phyloP scores from a whole-genome alignment of 1,140 invertebrate genomes.

The Pararge aegeria region DNA sequence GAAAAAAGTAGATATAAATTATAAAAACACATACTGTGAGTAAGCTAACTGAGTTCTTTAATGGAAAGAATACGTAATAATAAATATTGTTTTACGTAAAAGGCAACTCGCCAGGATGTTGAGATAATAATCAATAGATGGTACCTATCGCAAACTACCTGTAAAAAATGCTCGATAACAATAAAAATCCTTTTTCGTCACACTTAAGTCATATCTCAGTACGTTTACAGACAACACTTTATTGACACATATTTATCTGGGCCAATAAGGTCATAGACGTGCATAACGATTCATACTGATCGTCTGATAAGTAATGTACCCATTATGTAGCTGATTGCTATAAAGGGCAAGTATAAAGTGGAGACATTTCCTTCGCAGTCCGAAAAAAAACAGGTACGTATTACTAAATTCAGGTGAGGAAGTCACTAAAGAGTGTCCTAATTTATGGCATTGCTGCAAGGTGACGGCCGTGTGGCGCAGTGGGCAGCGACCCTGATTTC shows the following conservation, averaged over 20 bases:
- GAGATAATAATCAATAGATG: conserved; percentile 1
- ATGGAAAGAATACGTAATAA: not conserved
- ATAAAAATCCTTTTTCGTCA: conserved; percentile 22
- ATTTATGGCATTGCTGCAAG: too few species aligned
- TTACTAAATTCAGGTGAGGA: too few species aligned
- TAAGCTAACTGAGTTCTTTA: too few species aligned
- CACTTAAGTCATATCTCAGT: conserved; percentile 13
- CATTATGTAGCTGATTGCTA: not conserved
- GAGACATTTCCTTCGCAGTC: not conserved
- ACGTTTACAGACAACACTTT: conserved; percentile 1
- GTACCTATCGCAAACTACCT: not conserved
- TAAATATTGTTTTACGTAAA: not conserved
- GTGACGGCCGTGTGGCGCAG: too few species aligned
- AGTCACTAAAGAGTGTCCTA: too few species aligned
- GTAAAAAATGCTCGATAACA: conserved; percentile 13
- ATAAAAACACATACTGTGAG: too few species aligned
- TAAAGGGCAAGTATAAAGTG: not conserved
- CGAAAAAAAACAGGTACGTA: too few species aligned
- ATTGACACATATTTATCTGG: conserved; percentile 22
- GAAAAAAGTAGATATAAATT: too few species aligned
- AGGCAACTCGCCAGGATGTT: conserved; percentile 8
- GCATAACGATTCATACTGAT: conserved; percentile 19
- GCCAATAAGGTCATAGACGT: conserved; percentile 22
- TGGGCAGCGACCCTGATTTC: too few species aligned
- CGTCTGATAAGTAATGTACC: conserved; percentile 9